Percentiles rank a stretch among this genome's conserved stretches.
phyloP scores from a whole-genome alignment of 2,888 invertebrate genomes.

The Ophioninae sp. region DNA sequence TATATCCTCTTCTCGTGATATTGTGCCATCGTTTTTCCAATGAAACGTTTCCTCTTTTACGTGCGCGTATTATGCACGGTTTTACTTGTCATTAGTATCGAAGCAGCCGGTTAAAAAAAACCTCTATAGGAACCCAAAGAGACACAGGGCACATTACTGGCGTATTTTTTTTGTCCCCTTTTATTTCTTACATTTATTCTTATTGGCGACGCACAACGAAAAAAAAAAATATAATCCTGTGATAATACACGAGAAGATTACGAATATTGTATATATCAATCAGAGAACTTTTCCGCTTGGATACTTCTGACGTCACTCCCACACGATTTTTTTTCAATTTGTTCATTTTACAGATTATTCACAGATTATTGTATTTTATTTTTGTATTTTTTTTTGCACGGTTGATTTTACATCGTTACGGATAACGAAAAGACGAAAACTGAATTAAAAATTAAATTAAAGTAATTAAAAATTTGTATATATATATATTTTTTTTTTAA shows the following conservation, averaged over 20 bases:
- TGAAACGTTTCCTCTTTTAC: neutral
- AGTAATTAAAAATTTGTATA: neutral
- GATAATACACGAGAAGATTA: slow-evolving; percentile 16
- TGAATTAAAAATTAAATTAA: neutral
- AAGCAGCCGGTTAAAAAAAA: neutral
- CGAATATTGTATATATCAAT: neutral
- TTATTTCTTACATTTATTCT: slow-evolving; percentile 35
- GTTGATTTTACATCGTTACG: neutral
- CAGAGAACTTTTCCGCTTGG: neutral
- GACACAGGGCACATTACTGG: slow-evolving; percentile 8
- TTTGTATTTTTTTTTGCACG: neutral
- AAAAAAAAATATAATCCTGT: neutral
- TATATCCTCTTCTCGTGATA: neutral
- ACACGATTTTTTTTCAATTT: neutral
- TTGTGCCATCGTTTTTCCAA: neutral
- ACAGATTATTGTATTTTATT: neutral
- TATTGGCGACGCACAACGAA: slow-evolving; percentile 32
- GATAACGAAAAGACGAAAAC: too few relatives aligned
- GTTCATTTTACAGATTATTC: neutral
- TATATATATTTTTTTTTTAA: too few relatives aligned
- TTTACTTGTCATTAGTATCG: slow-evolving; percentile 20
- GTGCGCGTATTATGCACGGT: slow-evolving; percentile 14
- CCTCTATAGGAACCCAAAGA: neutral
- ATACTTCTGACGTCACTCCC: neutral
- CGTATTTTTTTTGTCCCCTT: neutral